These are phyloP conservation scores for Melanotaenia duboulayi DNA, from an alignment of 2,113 vertebrate genomes.

Conservation along the genomic window DNA sequence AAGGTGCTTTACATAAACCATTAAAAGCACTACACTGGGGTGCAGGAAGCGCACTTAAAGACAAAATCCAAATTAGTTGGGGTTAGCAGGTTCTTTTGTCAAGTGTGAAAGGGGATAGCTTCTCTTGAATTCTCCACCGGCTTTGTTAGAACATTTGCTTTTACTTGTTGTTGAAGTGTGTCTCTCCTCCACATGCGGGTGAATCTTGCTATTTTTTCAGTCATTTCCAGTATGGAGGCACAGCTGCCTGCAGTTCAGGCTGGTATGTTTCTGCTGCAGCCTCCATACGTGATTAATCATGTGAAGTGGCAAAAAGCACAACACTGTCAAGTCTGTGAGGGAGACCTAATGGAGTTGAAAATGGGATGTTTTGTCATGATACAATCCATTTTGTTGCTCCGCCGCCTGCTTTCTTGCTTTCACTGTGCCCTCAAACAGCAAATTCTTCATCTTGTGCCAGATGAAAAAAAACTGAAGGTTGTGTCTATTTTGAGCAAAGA, in stretches of 20 bases:
- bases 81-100: not conserved
- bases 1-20: too few species aligned
- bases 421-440: slow-evolving; percentile 33
- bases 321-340: slow-evolving; percentile 68
- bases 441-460: slow-evolving; percentile 42
- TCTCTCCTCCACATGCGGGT: slow-evolving; percentile 38
- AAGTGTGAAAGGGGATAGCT: not conserved
- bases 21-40: too few species aligned
- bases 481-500: slow-evolving; percentile 49
- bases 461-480: slow-evolving; percentile 26
- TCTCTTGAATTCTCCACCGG: not conserved
- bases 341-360: slow-evolving; percentile 78
- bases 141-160: slow-evolving; percentile 21
- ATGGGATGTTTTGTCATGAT: slow-evolving; percentile 74
- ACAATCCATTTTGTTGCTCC: slow-evolving; percentile 68
- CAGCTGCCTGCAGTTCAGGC: slow-evolving; percentile 54
- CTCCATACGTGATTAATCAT: slow-evolving; percentile 78
- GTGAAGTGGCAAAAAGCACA: slow-evolving; percentile 76
- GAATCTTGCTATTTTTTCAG: slow-evolving; percentile 31
- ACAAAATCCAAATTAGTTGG: not conserved
- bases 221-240: slow-evolving; percentile 43
- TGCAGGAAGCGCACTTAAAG: too few species aligned
- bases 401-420: slow-evolving; percentile 25
- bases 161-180: slow-evolving; percentile 6
- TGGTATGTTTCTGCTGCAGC: slow-evolving; percentile 57